These are phyloP conservation scores for Podilymbus podiceps DNA, from an alignment of 2,113 vertebrate genomes.

Conservation along the genomic window DNA sequence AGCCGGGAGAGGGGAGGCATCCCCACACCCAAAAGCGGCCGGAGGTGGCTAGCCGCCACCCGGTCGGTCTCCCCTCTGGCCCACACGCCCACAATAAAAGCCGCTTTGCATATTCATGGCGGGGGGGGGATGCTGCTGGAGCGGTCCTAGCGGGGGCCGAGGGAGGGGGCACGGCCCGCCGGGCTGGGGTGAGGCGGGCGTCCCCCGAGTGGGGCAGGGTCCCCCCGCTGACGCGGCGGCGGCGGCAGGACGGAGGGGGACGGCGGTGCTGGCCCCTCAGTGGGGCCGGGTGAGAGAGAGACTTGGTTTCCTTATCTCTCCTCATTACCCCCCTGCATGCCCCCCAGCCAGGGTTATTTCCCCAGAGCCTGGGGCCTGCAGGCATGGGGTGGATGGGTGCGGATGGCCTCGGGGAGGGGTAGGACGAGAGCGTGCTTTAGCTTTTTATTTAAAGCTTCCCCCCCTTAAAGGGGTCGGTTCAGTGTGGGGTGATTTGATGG, in stretches of 20 bases:
- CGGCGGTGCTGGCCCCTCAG: not conserved
- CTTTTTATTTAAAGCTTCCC: not conserved
- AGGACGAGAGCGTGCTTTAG: not conserved
- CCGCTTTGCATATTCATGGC: conserved; percentile 65
- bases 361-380: conserved; percentile 15
- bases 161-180: not conserved
- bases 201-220: not conserved
- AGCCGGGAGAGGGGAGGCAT: not conserved
- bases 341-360: not conserved
- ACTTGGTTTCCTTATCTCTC: not conserved
- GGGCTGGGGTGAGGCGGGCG: not conserved
- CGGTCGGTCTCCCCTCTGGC: not conserved
- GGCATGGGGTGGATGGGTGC: not conserved
- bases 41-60: not conserved
- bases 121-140: not conserved
- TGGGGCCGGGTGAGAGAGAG: not conserved
- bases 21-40: conserved; percentile 5
- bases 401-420: not conserved
- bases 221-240: not conserved
- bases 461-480: not conserved
- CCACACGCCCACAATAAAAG: conserved; percentile 56
- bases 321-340: not conserved
- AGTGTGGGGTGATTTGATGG: not conserved
- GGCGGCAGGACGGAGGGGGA: not conserved
- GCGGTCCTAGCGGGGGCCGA: not conserved